phyloP scores from a whole-genome alignment of 2,113 vertebrate genomes.

The Thunnus thynnus region DNA sequence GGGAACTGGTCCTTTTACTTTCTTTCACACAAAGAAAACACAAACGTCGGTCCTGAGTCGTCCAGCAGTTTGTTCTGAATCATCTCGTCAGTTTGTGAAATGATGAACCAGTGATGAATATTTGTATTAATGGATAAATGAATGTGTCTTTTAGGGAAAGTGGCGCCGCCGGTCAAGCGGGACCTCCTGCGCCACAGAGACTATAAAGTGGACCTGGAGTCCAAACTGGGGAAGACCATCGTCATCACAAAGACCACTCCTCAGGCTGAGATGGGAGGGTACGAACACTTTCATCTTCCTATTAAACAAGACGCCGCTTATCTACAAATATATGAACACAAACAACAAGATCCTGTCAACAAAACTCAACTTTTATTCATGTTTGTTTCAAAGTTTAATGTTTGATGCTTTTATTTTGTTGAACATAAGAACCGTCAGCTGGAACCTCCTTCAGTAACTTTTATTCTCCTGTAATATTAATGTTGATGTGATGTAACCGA shows the following conservation, averaged over 20 bases:
- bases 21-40: no score
- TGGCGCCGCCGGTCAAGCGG: conserved; percentile 90
- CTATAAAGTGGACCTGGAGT: conserved; percentile 99
- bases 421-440: no score
- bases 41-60: not conserved
- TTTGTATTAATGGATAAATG: no score
- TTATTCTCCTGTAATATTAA: no score
- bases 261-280: conserved; percentile 99
- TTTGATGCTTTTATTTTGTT: not conserved
- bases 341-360: no score
- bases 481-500: no score
- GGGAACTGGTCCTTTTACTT: no score
- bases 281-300: conserved; percentile 27
- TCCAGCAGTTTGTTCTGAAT: not conserved
- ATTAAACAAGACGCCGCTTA: not conserved
- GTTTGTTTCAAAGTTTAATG: no score
- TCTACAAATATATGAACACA: no score
- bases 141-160: conserved; percentile 87
- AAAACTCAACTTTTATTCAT: no score
- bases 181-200: conserved; percentile 96
- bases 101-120: not conserved
- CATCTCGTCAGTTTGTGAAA: not conserved
- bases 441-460: no score
- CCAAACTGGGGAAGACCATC: conserved; percentile 98
- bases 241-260: conserved; percentile 99